These are phyloP conservation scores for Nothobranchius furzeri DNA, from an alignment of 2,113 vertebrate species.

Conservation along the genomic window DNA sequence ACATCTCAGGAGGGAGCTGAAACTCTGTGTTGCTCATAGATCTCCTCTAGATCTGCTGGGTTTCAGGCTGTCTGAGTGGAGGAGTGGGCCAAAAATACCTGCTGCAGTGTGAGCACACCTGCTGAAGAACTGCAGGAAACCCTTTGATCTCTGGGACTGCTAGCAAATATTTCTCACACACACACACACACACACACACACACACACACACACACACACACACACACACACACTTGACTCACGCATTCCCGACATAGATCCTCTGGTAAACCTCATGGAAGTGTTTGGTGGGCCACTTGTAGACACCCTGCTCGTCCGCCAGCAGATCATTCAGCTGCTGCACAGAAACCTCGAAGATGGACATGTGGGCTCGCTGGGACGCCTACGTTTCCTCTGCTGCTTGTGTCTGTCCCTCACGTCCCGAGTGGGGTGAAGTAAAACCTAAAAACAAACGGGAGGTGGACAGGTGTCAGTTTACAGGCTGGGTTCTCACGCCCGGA, in stretches of 20 bases:
- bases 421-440: not conserved
- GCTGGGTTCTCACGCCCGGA: not conserved
- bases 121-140: too few species aligned
- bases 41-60: too few species aligned
- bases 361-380: constrained; percentile 69
- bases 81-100: too few species aligned
- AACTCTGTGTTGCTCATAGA: too few species aligned
- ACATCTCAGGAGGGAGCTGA: too few species aligned
- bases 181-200: too few species aligned
- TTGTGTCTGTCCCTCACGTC: constrained; percentile 57
- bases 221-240: constrained; percentile 53
- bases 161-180: too few species aligned
- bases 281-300: constrained; percentile 87
- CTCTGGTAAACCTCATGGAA: constrained; percentile 88
- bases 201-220: too few species aligned
- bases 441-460: constrained; percentile 13
- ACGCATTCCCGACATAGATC: constrained; percentile 93
- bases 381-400: constrained; percentile 15
- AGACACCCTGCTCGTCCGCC: constrained; percentile 86
- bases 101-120: too few species aligned
- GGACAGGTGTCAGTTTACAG: constrained; percentile 45
- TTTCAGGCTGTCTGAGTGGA: too few species aligned
- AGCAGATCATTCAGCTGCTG: constrained; percentile 92
- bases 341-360: constrained; percentile 84
- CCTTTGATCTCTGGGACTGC: too few species aligned